phyloP scores from a whole-genome alignment of 2,797 vertebrate genomes.

The Rhabdomys pumilio region DNA sequence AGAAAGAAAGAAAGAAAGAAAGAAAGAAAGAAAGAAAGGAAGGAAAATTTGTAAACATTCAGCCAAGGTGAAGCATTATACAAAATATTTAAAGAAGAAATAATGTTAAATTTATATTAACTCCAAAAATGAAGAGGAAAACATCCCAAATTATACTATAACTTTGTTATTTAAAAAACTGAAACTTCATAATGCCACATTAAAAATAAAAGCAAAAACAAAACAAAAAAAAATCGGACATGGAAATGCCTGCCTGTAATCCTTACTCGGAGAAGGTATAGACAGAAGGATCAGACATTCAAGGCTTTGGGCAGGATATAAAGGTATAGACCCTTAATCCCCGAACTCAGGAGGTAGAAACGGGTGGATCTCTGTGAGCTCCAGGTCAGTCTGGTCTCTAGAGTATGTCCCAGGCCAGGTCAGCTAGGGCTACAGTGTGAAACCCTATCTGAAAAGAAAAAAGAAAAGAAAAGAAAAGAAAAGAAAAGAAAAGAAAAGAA shows the following conservation, averaged over 20 bases:
- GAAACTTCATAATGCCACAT: background rate
- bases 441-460: background rate
- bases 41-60: background rate
- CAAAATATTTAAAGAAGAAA: conserved; percentile 36
- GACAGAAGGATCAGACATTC: background rate
- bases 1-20: background rate
- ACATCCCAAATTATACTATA: background rate
- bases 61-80: background rate
- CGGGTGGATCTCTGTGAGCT: background rate
- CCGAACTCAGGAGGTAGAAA: background rate
- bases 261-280: background rate
- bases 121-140: background rate
- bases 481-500: background rate
- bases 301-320: background rate
- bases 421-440: background rate
- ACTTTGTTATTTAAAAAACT: background rate
- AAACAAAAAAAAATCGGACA: background rate
- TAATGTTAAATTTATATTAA: background rate
- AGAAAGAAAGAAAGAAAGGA: too few relatives aligned
- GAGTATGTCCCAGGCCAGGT: background rate
- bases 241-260: background rate
- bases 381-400: background rate
- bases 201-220: background rate
- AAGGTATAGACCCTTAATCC: background rate
- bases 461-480: background rate